Conservation (phyloP, 2,888 invertebrate species). For the Eupithecia tripunctaria region DNA sequence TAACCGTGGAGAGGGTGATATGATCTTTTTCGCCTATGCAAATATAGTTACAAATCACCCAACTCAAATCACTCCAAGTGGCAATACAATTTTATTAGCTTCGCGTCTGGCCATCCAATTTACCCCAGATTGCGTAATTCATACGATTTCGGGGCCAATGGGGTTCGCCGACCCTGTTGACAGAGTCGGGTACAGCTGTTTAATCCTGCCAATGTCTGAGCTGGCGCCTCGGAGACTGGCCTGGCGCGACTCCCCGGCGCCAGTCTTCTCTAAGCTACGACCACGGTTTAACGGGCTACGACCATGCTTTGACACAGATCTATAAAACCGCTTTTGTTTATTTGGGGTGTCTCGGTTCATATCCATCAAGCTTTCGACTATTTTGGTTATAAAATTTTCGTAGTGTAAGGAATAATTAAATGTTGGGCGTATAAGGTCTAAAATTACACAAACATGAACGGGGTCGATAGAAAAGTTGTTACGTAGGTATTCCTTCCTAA, state of each 20-base stretch:
- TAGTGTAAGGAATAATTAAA: neutral
- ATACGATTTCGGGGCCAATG: conserved; percentile 47
- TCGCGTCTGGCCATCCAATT: conserved; percentile 29
- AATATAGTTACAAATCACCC: conserved; percentile 20
- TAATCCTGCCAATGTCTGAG: conserved; percentile 51
- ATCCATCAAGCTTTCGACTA: neutral
- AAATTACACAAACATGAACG: neutral
- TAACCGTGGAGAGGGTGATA: neutral
- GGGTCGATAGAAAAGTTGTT: neutral
- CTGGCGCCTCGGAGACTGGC: conserved; percentile 68
- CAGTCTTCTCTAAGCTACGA: conserved; percentile 41
- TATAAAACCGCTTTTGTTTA: conserved; percentile 41
- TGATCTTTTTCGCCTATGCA: neutral
- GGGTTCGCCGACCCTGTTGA: conserved; percentile 57
- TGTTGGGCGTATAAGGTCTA: neutral
- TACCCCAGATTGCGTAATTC: conserved; percentile 37
- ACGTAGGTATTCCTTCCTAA: neutral
- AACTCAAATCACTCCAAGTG: conserved; percentile 17
- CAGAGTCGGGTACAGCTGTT: conserved; percentile 56
- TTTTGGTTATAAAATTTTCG: neutral
- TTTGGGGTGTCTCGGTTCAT: conserved; percentile 10
- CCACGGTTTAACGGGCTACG: neutral
- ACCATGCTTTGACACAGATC: conserved; percentile 21
- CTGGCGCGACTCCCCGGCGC: conserved; percentile 69
- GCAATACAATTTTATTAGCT: conserved; percentile 30